A percentile compares a stretch with the other conserved stretches of the same genome.
phyloP scores from a whole-genome alignment of 2,113 vertebrate species.

The Xenotilapia leptura region DNA sequence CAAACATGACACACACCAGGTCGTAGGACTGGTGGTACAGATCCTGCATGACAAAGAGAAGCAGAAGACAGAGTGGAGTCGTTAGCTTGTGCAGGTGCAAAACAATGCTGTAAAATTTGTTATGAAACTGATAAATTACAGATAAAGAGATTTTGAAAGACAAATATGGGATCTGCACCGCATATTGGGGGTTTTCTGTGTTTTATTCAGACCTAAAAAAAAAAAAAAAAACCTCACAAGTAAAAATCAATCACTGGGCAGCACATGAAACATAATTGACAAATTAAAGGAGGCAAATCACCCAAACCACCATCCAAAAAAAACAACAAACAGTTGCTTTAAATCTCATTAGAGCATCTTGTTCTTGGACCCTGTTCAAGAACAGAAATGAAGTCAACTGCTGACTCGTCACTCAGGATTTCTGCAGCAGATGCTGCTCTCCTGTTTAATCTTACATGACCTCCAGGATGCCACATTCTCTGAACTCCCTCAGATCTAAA shows the following conservation, averaged over 20 bases:
- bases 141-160: neutral
- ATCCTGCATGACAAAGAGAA: constrained; percentile 71
- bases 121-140: neutral
- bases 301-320: neutral
- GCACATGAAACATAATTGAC: neutral
- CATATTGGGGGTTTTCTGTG: neutral
- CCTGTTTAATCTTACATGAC: neutral
- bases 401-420: neutral
- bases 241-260: neutral
- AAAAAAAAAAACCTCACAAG: neutral
- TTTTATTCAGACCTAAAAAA: neutral
- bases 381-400: neutral
- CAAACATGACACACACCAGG: constrained; percentile 97
- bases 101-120: neutral
- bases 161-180: neutral
- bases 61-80: neutral
- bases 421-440: neutral
- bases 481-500: neutral
- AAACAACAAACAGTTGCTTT: neutral
- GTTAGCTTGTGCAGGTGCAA: neutral
- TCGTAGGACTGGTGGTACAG: constrained; percentile 97
- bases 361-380: neutral
- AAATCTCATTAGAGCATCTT: neutral
- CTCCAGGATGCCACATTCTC: neutral
- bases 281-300: neutral